phyloP scores from a whole-genome alignment of 2,888 invertebrate species.

The Allacma fusca region DNA sequence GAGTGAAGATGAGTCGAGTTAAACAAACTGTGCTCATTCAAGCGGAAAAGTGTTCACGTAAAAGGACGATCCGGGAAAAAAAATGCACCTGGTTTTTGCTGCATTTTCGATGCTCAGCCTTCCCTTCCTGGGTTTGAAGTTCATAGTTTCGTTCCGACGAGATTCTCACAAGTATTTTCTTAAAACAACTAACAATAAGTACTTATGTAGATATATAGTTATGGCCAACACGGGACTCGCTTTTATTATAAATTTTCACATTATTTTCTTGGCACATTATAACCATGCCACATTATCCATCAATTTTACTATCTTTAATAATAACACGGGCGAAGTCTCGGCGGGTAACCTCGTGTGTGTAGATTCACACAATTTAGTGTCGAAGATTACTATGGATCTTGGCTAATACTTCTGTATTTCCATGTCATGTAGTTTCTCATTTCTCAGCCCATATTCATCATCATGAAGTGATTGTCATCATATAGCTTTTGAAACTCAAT shows the following conservation, averaged over 20 bases:
- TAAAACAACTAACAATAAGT: neutral
- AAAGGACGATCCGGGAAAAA: constrained; percentile 45
- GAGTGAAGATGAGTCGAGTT: constrained; percentile 42
- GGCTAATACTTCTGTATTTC: neutral
- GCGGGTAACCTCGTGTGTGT: no score
- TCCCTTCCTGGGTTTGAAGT: neutral
- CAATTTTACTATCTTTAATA: no score
- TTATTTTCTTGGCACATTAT: neutral
- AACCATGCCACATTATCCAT: no score
- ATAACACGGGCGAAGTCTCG: no score
- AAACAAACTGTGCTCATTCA: constrained; percentile 58
- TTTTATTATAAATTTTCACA: neutral
- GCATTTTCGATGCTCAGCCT: neutral
- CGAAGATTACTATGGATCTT: neutral
- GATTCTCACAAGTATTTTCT: neutral
- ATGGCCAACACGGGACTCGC: no score
- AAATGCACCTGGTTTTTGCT: constrained; percentile 46
- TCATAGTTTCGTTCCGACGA: neutral
- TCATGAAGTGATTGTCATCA: constrained; percentile 27
- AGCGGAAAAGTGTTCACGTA: constrained; percentile 59
- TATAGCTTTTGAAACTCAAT: no score
- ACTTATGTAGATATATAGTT: no score
- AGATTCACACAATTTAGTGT: no score
- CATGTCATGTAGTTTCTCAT: neutral
- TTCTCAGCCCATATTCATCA: neutral